phyloP scores from a whole-genome alignment of 2,113 vertebrate species.

The Myocastor coypus region DNA sequence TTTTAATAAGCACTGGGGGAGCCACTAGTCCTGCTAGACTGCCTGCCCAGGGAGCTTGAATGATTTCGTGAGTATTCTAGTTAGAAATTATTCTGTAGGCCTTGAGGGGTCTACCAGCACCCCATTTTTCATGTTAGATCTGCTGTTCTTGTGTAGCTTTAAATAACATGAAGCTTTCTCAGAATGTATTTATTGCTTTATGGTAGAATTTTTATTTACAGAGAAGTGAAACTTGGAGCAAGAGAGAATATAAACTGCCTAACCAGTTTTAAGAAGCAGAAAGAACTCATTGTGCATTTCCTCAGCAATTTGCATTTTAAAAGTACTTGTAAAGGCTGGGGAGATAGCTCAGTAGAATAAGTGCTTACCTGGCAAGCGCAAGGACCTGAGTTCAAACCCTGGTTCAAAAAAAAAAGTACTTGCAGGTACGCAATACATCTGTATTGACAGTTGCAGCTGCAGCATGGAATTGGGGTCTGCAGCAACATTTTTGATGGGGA shows the following conservation, averaged over 20 bases:
- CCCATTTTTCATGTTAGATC: not conserved
- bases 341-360: no score
- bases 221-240: not conserved
- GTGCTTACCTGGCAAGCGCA: no score
- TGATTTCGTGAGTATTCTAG: not conserved
- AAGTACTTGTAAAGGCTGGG: no score
- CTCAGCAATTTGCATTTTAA: not conserved
- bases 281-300: not conserved
- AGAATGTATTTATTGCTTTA: not conserved
- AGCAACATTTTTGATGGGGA: not conserved
- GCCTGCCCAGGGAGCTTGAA: no score
- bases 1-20: not conserved
- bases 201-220: conserved; percentile 27
- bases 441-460: not conserved
- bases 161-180: conserved; percentile 32
- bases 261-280: not conserved
- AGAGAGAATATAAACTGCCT: not conserved
- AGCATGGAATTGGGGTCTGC: not conserved
- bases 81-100: not conserved
- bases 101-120: not conserved
- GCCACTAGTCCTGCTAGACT: not conserved
- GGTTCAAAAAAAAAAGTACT: no score
- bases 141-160: not conserved
- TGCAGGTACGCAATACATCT: not conserved
- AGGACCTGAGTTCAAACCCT: no score